phyloP scores from a whole-genome alignment of 1,140 invertebrate species.

The Aphelinus certus region DNA sequence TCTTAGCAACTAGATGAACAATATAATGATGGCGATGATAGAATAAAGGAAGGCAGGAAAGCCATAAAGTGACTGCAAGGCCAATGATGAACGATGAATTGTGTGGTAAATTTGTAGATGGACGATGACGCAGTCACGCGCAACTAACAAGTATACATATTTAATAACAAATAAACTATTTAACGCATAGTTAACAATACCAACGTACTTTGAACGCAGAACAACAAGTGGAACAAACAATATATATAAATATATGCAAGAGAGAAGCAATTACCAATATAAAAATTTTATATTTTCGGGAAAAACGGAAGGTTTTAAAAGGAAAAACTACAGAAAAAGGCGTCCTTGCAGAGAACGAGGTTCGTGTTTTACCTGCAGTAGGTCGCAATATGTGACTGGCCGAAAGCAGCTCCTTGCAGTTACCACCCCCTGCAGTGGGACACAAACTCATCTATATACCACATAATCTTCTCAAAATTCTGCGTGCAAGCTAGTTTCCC shows the following conservation, averaged over 20 bases:
- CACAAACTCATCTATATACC: conserved; percentile 68
- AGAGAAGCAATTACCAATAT: conserved; percentile 17
- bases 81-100: conserved; percentile 4
- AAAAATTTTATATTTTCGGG: background rate
- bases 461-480: conserved; percentile 52
- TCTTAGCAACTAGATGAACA: conserved; percentile 16
- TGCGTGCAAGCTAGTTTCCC: conserved; percentile 25
- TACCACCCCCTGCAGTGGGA: conserved; percentile 68
- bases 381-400: conserved; percentile 63
- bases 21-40: background rate
- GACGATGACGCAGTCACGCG: conserved; percentile 7
- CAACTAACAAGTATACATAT: conserved; percentile 13
- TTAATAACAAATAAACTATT: conserved; percentile 2
- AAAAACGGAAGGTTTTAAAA: background rate
- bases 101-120: conserved; percentile 24
- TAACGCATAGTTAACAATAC: conserved; percentile 6
- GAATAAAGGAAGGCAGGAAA: conserved; percentile 7
- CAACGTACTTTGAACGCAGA: background rate
- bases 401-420: conserved; percentile 67
- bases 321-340: conserved; percentile 5
- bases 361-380: conserved; percentile 67
- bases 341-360: conserved; percentile 38
- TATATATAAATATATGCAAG: conserved; percentile 16
- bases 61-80: conserved; percentile 29
- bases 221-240: conserved; percentile 12